Percentiles rank a stretch among this genome's conserved stretches.
Evolutionary conservation across 2,888 invertebrate genomes (phyloP).

Genomic region (Brenthis daphne): DNA sequence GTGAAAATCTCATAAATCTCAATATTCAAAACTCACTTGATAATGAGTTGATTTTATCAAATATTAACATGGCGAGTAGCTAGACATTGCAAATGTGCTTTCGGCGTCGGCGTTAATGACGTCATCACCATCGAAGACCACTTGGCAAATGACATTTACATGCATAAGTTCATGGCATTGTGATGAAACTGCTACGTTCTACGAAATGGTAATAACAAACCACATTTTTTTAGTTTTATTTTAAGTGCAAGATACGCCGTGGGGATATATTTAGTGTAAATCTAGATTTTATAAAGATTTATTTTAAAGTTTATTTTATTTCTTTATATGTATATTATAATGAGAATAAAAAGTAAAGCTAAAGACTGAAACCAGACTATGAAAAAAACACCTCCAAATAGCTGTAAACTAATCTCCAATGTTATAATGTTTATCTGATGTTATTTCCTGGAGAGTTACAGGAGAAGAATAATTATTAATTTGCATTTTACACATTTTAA

Average conservation of each 20-base stretch:
- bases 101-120: constrained; percentile 33
- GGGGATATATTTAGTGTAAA: too few relatives aligned
- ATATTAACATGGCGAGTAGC: constrained; percentile 28
- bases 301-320: too few relatives aligned
- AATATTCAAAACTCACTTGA: not conserved
- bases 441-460: too few relatives aligned
- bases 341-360: too few relatives aligned
- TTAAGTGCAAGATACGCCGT: not conserved
- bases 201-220: not conserved
- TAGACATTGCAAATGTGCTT: constrained; percentile 30
- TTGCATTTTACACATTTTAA: too few relatives aligned
- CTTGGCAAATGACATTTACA: constrained; percentile 33
- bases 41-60: constrained; percentile 29
- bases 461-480: too few relatives aligned
- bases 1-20: not conserved
- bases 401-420: too few relatives aligned
- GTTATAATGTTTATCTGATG: too few relatives aligned
- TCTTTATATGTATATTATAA: too few relatives aligned
- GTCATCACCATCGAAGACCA: constrained; percentile 27
- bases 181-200: constrained; percentile 12
- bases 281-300: too few relatives aligned
- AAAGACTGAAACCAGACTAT: too few relatives aligned
- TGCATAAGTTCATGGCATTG: constrained; percentile 29
- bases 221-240: not conserved
- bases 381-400: too few relatives aligned